Base-by-base conservation (phyloP, 2,113 vertebrate species). In the Ailuropoda melanoleuca region DNA sequence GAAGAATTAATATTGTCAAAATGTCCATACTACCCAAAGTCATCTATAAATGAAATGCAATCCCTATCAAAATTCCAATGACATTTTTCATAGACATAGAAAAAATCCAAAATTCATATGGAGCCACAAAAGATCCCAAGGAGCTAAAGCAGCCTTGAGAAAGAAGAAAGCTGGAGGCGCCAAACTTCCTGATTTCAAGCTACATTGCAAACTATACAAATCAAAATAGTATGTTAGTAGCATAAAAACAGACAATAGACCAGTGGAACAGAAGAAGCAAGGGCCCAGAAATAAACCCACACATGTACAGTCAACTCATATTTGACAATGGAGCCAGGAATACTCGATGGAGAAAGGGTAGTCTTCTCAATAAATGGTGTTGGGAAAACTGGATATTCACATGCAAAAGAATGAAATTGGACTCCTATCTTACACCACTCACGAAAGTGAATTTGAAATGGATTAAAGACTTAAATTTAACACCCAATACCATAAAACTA, bases 291-390 rank as follows among this genome's bases (percentile, higher is more conserved):
- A 15, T 55, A 43, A 15, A 10, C 26, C 86, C 26, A 8, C 1
- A 4, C 4, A 29, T 10, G 1, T 2, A 2, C 19, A 12, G 50
- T 6, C 86, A 23, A 2, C 26, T 3, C 2, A 18, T 72, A 17
- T 46, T 68, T 23, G 37, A 17, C 72, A 75, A 75, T 43, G 43
- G 43, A 4, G 72, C 43, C 24, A 75, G 9, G 39, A 75, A 39
- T 7, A 13, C n/a, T 56, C 50, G 19, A 10, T 6, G 26, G 37
- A 37, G 12, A 23, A 39, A 31, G 24, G 34, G 17, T 18, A 43
- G n/a, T 39, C 85, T 56, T 15, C 29, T 39, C n/a, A 72, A 3
- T 13, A 23, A 46, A 34, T 34, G 29, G 86, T 21, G 37, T 21
- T 55, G 48, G 64, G 37, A 72, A 88, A 88, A 43, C 24, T 29